Percentiles rank a stretch among this genome's conserved stretches.
Evolutionary conservation across 2,113 vertebrate genomes (phyloP).

Genomic region (Austrofundulus limnaeus): DNA sequence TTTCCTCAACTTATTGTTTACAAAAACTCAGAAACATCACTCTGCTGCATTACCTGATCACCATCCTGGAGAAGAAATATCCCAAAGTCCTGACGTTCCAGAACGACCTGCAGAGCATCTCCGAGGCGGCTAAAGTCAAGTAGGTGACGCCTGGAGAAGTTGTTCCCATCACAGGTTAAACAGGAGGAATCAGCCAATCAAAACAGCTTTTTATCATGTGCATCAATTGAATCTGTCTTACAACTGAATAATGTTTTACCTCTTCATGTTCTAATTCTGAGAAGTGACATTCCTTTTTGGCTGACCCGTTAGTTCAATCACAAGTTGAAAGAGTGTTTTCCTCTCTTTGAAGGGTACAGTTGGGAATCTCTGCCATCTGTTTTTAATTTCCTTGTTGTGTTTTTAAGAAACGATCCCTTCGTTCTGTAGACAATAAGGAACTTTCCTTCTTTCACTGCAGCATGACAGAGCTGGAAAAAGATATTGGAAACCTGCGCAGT

Average conservation of each 20-base stretch:
- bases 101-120: constrained; percentile 87
- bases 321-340: background rate
- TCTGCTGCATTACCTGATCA: constrained; percentile 98
- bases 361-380: background rate
- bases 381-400: background rate
- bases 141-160: constrained; percentile 63
- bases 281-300: background rate
- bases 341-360: background rate
- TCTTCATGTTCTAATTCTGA: no score
- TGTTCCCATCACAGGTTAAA: no score
- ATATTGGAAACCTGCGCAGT: constrained; percentile 90
- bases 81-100: constrained; percentile 90
- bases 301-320: no score
- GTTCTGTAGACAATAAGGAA: background rate
- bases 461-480: constrained; percentile 98
- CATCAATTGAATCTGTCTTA: no score
- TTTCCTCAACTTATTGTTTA: constrained; percentile 1
- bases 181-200: no score
- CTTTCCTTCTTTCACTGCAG: constrained; percentile 72
- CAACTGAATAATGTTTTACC: no score
- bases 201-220: no score
- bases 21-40: constrained; percentile 87
- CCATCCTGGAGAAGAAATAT: constrained; percentile 97
- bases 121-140: constrained; percentile 97
- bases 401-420: background rate